Base-by-base conservation (phyloP, 2,113 vertebrate genomes). In the Anguilla japonica region DNA sequence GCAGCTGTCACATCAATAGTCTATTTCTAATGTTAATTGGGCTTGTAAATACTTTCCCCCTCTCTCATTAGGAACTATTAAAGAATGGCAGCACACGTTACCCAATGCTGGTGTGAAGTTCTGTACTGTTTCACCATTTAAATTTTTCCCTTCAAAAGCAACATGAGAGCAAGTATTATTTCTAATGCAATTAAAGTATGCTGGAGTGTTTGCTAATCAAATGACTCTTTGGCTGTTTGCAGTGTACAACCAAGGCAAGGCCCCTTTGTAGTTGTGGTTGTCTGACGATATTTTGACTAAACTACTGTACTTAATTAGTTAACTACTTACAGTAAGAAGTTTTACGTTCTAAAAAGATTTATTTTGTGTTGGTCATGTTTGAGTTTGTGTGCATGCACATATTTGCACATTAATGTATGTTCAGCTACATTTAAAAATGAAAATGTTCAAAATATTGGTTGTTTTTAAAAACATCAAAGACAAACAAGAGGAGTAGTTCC, bases 1-100 rank as follows among this genome's bases (percentile, higher is more conserved):
- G 75, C 92, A 92, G 92, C 91, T 92, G 88, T 89, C 92, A 94
- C 93, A 89, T 91, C 85, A 86, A 83, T 87, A 83, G 91, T 89
- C 87, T 94, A 93, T 93, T 60, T 71, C 14, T 34, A 0, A 83
- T 90, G 85, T 85, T 88, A 91, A 90, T 92, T 89, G 84, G 67
- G 84, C 91, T 90, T 84, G 86, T 86, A 53, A 88, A 89, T 46
- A 50, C 46, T 86, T 81, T 60, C 86, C 89, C 34, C 88, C 14
- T 26, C 18, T 26, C 56, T 82, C 41, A 34, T 57, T 83, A 63
- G 80, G 34, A 78, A 20, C 84, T 80, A 39, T 83, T 83, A 80
- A 40, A 80, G 20, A 46, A 46, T 15, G 16, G 56, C 18, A 67
- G 29, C 5, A 20, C 26, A 14, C 60, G 63, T 80, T 75, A 81